Percentiles rank a stretch among this genome's conserved stretches.
Conservation (phyloP, 2,797 vertebrate genomes). For the Microctenopoma steveboyesi region DNA sequence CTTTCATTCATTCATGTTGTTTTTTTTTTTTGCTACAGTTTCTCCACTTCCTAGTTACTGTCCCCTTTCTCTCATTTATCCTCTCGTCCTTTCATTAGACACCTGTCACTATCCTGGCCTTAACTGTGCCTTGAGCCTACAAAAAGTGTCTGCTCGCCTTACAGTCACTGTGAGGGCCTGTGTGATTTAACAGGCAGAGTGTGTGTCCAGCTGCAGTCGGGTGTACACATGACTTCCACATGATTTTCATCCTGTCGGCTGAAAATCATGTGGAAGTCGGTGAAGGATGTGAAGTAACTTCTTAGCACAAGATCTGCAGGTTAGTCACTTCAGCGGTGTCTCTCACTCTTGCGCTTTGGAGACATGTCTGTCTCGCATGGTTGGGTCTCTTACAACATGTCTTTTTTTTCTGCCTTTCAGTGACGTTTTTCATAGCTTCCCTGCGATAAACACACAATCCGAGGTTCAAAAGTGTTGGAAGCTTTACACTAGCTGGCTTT, state of each 20-base stretch:
- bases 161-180: conserved; percentile 42
- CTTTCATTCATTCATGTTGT: conserved; percentile 33
- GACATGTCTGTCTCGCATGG: conserved; percentile 25
- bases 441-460: neutral
- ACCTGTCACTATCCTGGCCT: conserved; percentile 51
- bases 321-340: conserved; percentile 37
- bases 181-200: conserved; percentile 32
- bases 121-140: conserved; percentile 23
- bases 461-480: neutral
- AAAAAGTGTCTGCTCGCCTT: conserved; percentile 37
- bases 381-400: conserved; percentile 5
- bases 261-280: conserved; percentile 31
- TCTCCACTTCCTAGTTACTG: conserved; percentile 26
- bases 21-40: neutral
- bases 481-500: too few species aligned
- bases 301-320: conserved; percentile 27
- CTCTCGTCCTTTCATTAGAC: conserved; percentile 33
- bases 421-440: neutral
- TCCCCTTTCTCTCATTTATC: conserved; percentile 4
- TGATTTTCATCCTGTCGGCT: conserved; percentile 37
- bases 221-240: too few species aligned
- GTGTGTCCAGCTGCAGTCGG: conserved; percentile 30
- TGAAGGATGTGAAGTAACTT: conserved; percentile 41
- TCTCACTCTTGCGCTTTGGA: neutral
- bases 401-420: neutral